Evolutionary conservation across 2,888 invertebrate species (phyloP).

Genomic region (Scotopteryx bipunctaria): DNA sequence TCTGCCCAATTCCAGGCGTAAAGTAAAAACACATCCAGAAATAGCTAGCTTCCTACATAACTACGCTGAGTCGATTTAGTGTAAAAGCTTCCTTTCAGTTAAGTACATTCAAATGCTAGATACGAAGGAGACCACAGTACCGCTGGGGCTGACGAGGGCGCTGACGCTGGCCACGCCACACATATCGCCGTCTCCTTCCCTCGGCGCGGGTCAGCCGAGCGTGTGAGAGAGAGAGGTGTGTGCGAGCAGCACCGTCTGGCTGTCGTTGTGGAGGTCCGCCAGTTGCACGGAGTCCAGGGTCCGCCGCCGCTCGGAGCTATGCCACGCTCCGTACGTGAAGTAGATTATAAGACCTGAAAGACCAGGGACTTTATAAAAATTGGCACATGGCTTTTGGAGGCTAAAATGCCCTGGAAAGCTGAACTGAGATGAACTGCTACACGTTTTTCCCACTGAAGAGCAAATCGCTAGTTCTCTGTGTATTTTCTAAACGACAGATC

Average conservation of each 20-base stretch:
- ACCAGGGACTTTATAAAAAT: too few species aligned
- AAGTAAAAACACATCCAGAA: too few species aligned
- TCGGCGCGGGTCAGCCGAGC: slow-evolving; percentile 60
- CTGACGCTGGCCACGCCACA: background rate
- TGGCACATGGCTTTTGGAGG: too few species aligned
- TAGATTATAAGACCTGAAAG: slow-evolving; percentile 87
- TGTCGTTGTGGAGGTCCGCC: slow-evolving; percentile 66
- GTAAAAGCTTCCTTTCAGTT: too few species aligned
- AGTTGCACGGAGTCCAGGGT: slow-evolving; percentile 53
- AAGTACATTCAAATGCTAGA: slow-evolving; percentile 58
- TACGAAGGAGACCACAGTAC: slow-evolving; percentile 66
- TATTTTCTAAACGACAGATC: too few species aligned
- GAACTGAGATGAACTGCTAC: too few species aligned
- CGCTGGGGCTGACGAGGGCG: slow-evolving; percentile 51
- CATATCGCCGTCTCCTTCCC: slow-evolving; percentile 14
- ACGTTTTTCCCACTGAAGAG: too few species aligned
- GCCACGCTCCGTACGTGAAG: slow-evolving; percentile 88
- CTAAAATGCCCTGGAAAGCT: too few species aligned
- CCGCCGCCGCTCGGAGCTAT: slow-evolving; percentile 83
- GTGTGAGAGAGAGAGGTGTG: slow-evolving; percentile 54
- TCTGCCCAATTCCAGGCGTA: too few species aligned
- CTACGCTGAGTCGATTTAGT: too few species aligned
- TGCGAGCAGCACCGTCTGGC: slow-evolving; percentile 63
- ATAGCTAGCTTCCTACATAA: too few species aligned
- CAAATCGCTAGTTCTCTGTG: too few species aligned